A percentile compares a stretch with the other conserved stretches of the same genome.
These are phyloP conservation scores for Metellina segmentata DNA, from an alignment of 2,888 invertebrate genomes.

Conservation along the genomic window DNA sequence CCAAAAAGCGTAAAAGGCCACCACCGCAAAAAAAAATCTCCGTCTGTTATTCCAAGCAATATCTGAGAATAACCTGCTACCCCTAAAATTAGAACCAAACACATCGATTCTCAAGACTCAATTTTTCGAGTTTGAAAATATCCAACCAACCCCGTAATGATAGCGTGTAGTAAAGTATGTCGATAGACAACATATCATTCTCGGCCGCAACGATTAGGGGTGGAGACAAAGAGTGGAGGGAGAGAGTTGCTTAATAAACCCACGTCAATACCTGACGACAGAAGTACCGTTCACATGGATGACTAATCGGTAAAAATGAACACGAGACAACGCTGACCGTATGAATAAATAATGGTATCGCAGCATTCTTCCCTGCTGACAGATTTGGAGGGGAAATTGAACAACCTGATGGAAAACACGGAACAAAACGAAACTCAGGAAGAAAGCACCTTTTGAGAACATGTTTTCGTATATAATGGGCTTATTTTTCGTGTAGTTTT, in stretches of 20 bases:
- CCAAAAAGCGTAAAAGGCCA: too few species aligned
- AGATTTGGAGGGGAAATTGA: slow-evolving; percentile 6
- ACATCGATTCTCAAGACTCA: not conserved
- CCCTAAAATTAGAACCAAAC: not conserved
- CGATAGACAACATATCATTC: not conserved
- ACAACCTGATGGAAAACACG: not conserved
- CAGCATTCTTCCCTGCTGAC: not conserved
- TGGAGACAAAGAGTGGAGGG: too few species aligned
- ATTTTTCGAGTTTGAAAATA: not conserved
- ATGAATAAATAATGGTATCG: slow-evolving; percentile 29
- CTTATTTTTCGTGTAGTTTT: not conserved
- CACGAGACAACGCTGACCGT: not conserved
- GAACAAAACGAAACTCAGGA: not conserved
- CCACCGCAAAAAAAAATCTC: too few species aligned
- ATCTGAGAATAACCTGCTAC: not conserved
- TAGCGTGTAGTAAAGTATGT: not conserved
- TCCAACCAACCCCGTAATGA: not conserved
- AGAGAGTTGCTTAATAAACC: not conserved
- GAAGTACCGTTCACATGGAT: slow-evolving; percentile 5
- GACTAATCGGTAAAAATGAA: slow-evolving; percentile 26
- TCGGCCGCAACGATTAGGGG: too few species aligned
- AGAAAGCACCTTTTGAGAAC: not conserved
- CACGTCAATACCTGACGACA: slow-evolving; percentile 17
- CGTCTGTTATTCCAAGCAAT: too few species aligned
- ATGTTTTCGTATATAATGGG: not conserved